Conservation (phyloP, 2,888 invertebrate species). For the Brenthis daphne region DNA sequence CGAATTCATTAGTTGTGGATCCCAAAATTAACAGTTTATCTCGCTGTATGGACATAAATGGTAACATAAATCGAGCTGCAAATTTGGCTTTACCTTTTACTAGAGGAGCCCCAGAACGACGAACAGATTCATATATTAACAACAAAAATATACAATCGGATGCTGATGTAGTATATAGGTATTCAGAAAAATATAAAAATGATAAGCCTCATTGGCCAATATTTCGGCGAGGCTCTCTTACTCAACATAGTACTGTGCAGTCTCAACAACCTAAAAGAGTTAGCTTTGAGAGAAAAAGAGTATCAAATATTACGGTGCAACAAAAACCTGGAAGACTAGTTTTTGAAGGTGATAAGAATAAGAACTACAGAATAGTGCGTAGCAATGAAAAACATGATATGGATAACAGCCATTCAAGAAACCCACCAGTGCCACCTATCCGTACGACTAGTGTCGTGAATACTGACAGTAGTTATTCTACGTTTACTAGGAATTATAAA, state of each 20-base stretch:
- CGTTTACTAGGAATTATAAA: constrained; percentile 47
- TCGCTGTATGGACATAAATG: constrained; percentile 54
- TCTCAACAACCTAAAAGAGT: constrained; percentile 57
- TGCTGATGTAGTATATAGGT: constrained; percentile 58
- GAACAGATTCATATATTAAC: constrained; percentile 64
- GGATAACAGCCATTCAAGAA: constrained; percentile 34
- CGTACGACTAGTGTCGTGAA: constrained; percentile 65
- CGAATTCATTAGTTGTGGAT: constrained; percentile 52
- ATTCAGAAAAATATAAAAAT: constrained; percentile 55
- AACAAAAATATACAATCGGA: constrained; percentile 47
- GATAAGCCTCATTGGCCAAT: constrained; percentile 47
- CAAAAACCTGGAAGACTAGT: constrained; percentile 33
- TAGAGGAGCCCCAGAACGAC: constrained; percentile 63
- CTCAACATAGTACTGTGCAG: constrained; percentile 42
- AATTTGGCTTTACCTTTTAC: constrained; percentile 55
- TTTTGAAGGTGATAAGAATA: constrained; percentile 3
- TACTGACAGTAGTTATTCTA: constrained; percentile 45
- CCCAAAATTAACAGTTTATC: constrained; percentile 63
- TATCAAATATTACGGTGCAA: constrained; percentile 37
- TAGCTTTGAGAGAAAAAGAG: constrained; percentile 58
- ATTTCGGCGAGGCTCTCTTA: constrained; percentile 52
- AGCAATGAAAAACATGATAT: constrained; percentile 5
- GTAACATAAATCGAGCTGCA: constrained; percentile 49
- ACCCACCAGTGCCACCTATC: constrained; percentile 64
- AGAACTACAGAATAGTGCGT: constrained; percentile 16